Conservation (phyloP, 2,888 invertebrate genomes). For the Drosophila subquinaria region DNA sequence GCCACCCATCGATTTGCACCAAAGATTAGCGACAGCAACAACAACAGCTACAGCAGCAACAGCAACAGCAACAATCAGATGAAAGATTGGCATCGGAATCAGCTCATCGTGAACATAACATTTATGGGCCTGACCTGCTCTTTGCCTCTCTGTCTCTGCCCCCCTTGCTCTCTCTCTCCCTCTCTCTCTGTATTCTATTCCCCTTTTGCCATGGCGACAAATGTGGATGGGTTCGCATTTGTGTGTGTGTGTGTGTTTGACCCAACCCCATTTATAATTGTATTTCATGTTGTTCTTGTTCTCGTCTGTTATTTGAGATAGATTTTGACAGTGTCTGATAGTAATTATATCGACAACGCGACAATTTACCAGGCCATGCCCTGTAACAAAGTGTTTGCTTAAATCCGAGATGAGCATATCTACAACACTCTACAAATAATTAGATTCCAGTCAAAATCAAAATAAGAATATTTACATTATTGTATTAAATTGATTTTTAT, state of each 20-base stretch:
- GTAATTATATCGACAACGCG: constrained; percentile 72
- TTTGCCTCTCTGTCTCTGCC: constrained; percentile 45
- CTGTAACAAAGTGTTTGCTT: constrained; percentile 21
- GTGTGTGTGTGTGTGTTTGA: constrained; percentile 27
- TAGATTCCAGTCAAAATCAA: not conserved
- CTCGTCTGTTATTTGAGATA: constrained; percentile 25
- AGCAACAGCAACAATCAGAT: constrained; percentile 18
- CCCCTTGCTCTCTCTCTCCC: constrained; percentile 3
- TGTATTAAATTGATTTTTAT: not conserved
- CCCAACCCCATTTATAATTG: constrained; percentile 71
- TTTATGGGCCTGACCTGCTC: constrained; percentile 79
- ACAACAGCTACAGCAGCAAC: constrained; percentile 19
- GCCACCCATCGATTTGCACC: constrained; percentile 65
- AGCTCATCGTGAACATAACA: constrained; percentile 61
- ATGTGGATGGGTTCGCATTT: constrained; percentile 27
- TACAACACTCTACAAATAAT: constrained; percentile 30
- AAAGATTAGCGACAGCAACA: constrained; percentile 61
- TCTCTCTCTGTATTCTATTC: not conserved
- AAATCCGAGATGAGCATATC: not conserved
- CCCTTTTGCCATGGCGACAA: constrained; percentile 50
- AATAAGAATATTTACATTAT: not conserved
- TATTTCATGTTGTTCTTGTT: constrained; percentile 47
- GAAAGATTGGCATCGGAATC: constrained; percentile 35
- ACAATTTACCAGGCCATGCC: constrained; percentile 64
- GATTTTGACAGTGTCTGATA: constrained; percentile 59